These are phyloP conservation scores for Neodiprion lecontei DNA, from an alignment of 1,140 invertebrate species.

Conservation along the genomic window DNA sequence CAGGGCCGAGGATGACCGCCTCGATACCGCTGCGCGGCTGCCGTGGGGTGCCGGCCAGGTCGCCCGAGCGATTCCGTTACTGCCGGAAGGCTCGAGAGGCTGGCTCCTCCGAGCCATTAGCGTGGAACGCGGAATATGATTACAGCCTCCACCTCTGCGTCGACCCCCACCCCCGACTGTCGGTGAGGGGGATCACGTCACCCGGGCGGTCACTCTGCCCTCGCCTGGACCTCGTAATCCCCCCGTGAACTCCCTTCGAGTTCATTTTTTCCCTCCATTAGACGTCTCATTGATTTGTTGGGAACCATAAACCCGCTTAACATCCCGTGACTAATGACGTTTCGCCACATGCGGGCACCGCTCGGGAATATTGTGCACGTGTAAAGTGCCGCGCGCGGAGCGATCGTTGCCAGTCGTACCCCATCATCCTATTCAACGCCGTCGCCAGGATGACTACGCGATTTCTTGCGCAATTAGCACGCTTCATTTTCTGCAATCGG, in stretches of 20 bases:
- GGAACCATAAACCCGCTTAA: not conserved
- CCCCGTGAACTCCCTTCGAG: not conserved
- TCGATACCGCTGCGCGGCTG: not conserved
- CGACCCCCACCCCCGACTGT: constrained; percentile 16
- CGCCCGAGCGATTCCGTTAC: constrained; percentile 47
- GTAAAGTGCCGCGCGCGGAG: too few species aligned
- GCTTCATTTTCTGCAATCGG: too few species aligned
- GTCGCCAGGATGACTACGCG: too few species aligned
- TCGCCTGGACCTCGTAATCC: not conserved
- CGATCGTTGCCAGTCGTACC: too few species aligned
- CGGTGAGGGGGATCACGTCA: constrained; percentile 8
- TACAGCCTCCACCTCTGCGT: constrained; percentile 48
- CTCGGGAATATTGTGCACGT: too few species aligned
- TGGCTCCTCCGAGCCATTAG: constrained; percentile 50
- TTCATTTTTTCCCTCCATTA: not conserved
- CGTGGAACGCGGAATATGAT: constrained; percentile 60
- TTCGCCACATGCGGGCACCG: too few species aligned
- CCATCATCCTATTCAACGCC: too few species aligned
- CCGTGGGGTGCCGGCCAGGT: constrained; percentile 39
- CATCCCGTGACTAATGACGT: not conserved
- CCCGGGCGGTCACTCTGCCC: too few species aligned
- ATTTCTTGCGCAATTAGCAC: too few species aligned
- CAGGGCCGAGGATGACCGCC: not conserved
- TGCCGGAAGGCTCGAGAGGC: constrained; percentile 42
- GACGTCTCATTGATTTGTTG: not conserved